Percentiles rank a stretch among this genome's conserved stretches.
phyloP scores from a whole-genome alignment of 2,113 vertebrate genomes.

The Salvelinus sp. region DNA sequence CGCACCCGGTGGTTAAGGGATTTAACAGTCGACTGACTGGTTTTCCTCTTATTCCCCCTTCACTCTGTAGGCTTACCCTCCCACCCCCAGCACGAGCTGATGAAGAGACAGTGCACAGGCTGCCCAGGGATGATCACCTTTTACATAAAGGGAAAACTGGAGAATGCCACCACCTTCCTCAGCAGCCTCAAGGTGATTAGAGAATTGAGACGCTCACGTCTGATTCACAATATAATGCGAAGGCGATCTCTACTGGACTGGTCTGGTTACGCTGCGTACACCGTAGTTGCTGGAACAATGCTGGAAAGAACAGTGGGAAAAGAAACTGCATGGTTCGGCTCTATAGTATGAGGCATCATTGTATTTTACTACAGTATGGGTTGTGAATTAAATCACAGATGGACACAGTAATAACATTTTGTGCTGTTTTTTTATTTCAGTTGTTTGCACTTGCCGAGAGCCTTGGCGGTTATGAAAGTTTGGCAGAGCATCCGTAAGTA shows the following conservation, averaged over 20 bases:
- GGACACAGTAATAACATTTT: background rate
- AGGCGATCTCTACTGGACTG: no score
- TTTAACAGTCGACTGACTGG: background rate
- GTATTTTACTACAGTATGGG: background rate
- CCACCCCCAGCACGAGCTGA: slow-evolving; percentile 85
- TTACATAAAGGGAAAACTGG: slow-evolving; percentile 84
- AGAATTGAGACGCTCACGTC: no score
- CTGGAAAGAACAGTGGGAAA: no score
- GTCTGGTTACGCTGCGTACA: no score
- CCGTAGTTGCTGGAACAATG: no score
- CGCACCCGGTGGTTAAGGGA: background rate
- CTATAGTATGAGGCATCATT: no score
- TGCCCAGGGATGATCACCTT: slow-evolving; percentile 87
- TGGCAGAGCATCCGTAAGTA: slow-evolving; percentile 96
- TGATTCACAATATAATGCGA: no score
- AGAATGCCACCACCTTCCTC: slow-evolving; percentile 82
- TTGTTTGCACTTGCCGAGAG: slow-evolving; percentile 88
- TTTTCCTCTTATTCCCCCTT: background rate
- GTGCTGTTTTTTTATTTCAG: slow-evolving; percentile 59
- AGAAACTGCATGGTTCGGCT: no score
- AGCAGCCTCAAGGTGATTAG: slow-evolving; percentile 83
- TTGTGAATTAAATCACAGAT: background rate
- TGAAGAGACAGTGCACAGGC: slow-evolving; percentile 84
- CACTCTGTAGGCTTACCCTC: slow-evolving; percentile 81
- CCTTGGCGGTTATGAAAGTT: slow-evolving; percentile 92